A percentile compares a stretch with the other conserved stretches of the same genome.
phyloP scores from a whole-genome alignment of 2,113 vertebrate species.

The Stomatorhinus ivindoensis region DNA sequence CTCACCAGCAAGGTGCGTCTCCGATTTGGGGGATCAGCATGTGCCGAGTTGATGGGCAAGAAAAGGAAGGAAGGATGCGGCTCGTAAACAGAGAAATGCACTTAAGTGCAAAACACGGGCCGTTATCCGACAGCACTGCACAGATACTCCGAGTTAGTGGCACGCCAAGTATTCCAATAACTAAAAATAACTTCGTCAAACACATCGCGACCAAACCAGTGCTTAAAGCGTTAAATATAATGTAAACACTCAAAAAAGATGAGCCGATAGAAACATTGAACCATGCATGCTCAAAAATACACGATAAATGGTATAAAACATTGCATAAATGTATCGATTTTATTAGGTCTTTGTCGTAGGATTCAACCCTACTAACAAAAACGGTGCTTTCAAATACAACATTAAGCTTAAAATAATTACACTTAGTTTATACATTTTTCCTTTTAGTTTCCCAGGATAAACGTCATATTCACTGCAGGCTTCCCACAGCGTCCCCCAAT shows the following conservation, averaged over 20 bases:
- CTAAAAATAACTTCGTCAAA: neutral
- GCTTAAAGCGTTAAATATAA: neutral
- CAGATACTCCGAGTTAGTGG: neutral
- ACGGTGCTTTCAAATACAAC: neutral
- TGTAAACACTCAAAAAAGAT: neutral
- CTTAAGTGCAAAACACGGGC: neutral
- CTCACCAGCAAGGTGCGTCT: neutral
- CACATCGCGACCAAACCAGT: neutral
- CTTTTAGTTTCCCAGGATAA: neutral
- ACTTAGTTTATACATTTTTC: neutral
- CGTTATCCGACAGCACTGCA: neutral
- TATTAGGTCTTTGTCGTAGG: neutral
- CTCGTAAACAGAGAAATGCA: neutral
- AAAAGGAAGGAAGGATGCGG: neutral
- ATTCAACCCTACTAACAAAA: neutral
- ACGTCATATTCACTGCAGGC: neutral
- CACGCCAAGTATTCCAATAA: neutral
- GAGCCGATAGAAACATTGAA: neutral
- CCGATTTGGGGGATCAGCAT: neutral
- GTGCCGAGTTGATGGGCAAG: neutral
- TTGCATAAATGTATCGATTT: neutral
- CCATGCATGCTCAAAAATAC: neutral
- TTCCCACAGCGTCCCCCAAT: neutral
- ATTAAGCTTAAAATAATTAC: neutral
- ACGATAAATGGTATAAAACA: neutral